Base-by-base conservation (phyloP, 2,888 invertebrate species). In the Pristionchus fissidentatus region DNA sequence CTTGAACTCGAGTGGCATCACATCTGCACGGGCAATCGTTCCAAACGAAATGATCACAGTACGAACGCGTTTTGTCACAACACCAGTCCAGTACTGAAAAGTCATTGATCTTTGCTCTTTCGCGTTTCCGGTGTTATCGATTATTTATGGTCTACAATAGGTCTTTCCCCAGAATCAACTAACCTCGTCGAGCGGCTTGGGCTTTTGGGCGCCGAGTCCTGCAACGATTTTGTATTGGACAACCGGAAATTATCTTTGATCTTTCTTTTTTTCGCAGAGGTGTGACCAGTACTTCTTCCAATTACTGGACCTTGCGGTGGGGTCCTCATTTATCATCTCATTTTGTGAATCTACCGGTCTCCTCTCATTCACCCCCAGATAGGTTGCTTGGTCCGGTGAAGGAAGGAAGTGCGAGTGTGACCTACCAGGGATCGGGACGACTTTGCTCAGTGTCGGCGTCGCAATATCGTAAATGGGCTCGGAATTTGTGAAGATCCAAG, bases 381-480 rank as follows among this genome's bases (percentile, higher is more conserved):
- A n/a, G n/a, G n/a, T n/a, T n/a, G n/a, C n/a, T n/a, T n/a, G n/a
- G n/a, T n/a, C n/a, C n/a, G n/a, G n/a, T n/a, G n/a, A n/a, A n/a
- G n/a, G n/a, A n/a, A n/a, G n/a, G 55, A 55, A 60, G 3, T 26
- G 13, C 62, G 15, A 22, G 62, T 32, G 15, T 35, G 62, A 62
- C 35, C 62, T 35, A 62, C 70, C 70, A 22, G 66, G 66, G 15
- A 66, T 38, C 1, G 66, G 32, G 4, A 66, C 29, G 1, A 66
- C 66, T 38, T 66, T 66, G 19, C 15, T 8, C 38, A 66, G 38
- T 38, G 38, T 66, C 38, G 66, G 66, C 1, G 38, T 38, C 0
- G 66, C 66, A 22, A 66, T 38, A 19, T 66, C 66, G n/a, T 66
- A 66, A 41, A 66, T 35, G 3, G 66, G 66, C 66, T 66, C 66